Percentiles rank a stretch among this genome's conserved stretches.
phyloP scores from a whole-genome alignment of 1,140 invertebrate genomes.

The Apis dorsata region DNA sequence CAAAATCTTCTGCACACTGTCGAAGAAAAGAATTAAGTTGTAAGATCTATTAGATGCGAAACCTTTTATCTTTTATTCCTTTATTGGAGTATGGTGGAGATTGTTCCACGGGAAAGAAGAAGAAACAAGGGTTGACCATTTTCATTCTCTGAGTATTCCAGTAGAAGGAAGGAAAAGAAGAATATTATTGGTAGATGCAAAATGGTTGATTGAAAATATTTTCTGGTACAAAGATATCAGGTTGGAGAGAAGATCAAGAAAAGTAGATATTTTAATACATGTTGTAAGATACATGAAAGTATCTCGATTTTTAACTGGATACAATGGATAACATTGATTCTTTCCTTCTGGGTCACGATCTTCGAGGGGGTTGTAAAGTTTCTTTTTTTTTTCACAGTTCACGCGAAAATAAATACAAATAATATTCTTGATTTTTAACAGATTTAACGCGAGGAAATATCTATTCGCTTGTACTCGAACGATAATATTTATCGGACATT shows the following conservation, averaged over 20 bases:
- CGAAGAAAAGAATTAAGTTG: constrained; percentile 26
- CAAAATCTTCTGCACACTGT: neutral
- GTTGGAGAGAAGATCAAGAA: neutral
- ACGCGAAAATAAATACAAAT: too few species aligned
- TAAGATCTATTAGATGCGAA: constrained; percentile 39
- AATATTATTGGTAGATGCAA: neutral
- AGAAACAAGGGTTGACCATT: neutral
- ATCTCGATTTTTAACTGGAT: too few species aligned
- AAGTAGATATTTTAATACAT: neutral
- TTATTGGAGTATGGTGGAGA: constrained; percentile 9
- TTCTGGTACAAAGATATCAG: neutral
- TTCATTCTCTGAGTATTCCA: neutral
- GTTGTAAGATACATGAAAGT: neutral
- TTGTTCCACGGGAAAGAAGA: neutral
- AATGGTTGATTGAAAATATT: neutral
- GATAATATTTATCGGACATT: too few species aligned
- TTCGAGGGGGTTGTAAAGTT: neutral
- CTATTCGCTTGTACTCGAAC: too few species aligned
- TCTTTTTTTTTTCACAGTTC: neutral
- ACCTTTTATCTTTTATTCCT: constrained; percentile 39
- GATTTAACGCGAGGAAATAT: too few species aligned
- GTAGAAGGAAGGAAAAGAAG: too few species aligned
- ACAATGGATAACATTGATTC: too few species aligned
- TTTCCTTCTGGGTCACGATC: too few species aligned
- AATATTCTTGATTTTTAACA: too few species aligned